Base-by-base conservation (phyloP, 2,888 invertebrate species). In the Pollenia angustigena region DNA sequence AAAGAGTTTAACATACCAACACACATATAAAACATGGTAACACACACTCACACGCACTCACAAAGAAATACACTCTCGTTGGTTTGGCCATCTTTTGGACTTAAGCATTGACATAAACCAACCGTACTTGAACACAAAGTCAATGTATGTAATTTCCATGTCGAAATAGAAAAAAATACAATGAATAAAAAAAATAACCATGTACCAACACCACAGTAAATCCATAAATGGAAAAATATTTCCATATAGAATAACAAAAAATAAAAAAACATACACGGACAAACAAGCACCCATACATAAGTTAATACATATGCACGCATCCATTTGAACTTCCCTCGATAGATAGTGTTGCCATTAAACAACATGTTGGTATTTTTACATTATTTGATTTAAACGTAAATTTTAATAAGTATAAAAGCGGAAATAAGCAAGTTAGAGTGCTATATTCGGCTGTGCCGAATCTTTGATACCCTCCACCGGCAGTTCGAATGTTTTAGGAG, bases 101-200 rank as follows among this genome's bases (percentile, higher is more conserved):
- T 76, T 64, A 66, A 58, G 18, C 81, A 85, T 81, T 76, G 81
- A 81, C 56, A 85, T 81, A 76, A 72, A 71, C 66, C 79, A 68
- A 81, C 62, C 69, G 56, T 64, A 76, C 80, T 81, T 64, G 80
- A 84, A 60, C 79, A 85, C 40, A 80, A 72, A 75, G 81, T 62
- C 72, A 72, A 72, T 81, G 85, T 66, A 58, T 75, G 68, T 44
- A 75, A 64, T 81, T 78, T 71, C 72, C 81, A 78, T 85, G 75
- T 62, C 66, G 16, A 54, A 72, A 56, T 54, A 23, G 32, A 68
- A 11, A 48, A 32, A 75, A 52, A 81, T 14, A 50, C 66, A 69
- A 64, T 40, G 23, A 76, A 60, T 48, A 56, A 44, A 74, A 74
- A 82, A 83, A 69, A 85, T 80, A 69, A 52, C 75, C 71, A 85